Evolutionary conservation across 2,888 invertebrate species (phyloP).

Genomic region (Laothoe populi): DNA sequence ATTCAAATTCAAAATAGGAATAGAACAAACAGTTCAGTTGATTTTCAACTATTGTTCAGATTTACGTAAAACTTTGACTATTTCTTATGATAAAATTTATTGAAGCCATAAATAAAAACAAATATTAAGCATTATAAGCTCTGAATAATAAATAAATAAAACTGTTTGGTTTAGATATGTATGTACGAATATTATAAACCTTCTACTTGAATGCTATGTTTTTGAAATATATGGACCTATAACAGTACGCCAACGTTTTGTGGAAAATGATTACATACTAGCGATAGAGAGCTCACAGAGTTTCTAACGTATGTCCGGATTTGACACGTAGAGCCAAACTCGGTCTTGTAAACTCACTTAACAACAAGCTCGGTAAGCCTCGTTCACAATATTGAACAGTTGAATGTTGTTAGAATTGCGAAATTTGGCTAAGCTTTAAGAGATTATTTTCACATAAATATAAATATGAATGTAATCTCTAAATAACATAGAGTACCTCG

Average conservation of each 20-base stretch:
- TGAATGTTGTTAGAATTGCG: neutral
- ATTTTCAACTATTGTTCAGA: neutral
- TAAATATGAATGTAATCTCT: neutral
- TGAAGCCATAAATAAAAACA: too few species aligned
- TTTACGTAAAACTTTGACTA: neutral
- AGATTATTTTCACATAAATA: neutral
- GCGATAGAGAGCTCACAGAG: neutral
- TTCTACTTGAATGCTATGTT: too few species aligned
- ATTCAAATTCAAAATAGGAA: neutral
- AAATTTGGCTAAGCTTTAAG: neutral
- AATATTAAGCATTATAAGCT: too few species aligned
- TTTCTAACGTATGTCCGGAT: constrained; percentile 10
- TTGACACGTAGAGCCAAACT: constrained; percentile 21
- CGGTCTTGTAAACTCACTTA: constrained; percentile 9
- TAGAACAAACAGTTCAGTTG: neutral
- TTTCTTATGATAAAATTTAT: too few species aligned
- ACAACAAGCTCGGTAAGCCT: constrained; percentile 3
- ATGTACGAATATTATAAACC: too few species aligned
- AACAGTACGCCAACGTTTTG: neutral
- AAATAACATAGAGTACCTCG: too few species aligned
- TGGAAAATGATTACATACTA: neutral
- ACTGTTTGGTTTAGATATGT: too few species aligned
- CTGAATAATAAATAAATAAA: too few species aligned
- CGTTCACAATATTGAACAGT: neutral
- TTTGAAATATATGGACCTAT: too few species aligned